These are phyloP conservation scores for Oithona nana DNA, from an alignment of 2,888 invertebrate genomes.

Conservation along the genomic window DNA sequence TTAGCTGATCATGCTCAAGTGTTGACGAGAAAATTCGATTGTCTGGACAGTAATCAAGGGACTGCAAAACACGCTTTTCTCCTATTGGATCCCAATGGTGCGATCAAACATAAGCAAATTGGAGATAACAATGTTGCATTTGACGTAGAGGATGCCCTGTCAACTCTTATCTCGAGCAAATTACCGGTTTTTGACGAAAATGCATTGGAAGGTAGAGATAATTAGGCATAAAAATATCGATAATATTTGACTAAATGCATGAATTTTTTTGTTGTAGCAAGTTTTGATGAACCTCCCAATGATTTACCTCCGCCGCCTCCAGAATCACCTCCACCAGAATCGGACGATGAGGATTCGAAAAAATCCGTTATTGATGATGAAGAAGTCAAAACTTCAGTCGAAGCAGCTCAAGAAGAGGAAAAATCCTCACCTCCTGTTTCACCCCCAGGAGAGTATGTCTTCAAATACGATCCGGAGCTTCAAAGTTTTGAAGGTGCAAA, in stretches of 20 bases:
- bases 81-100: background rate
- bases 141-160: background rate
- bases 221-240: background rate
- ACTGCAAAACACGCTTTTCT: background rate
- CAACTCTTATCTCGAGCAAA: background rate
- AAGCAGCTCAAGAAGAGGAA: no score
- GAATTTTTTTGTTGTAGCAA: background rate
- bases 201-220: background rate
- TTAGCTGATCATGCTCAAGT: background rate
- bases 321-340: background rate
- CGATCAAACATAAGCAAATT: background rate
- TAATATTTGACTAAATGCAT: no score
- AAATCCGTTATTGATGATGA: no score
- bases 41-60: background rate
- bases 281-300: background rate
- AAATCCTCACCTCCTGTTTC: no score
- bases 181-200: background rate
- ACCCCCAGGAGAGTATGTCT: no score
- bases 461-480: no score
- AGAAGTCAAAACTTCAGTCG: no score
- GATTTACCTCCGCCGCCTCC: background rate
- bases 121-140: background rate
- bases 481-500: no score
- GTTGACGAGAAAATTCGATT: background rate
- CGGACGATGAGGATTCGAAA: background rate